phyloP scores from a whole-genome alignment of 2,888 invertebrate genomes.

The Calephelis perditalis region DNA sequence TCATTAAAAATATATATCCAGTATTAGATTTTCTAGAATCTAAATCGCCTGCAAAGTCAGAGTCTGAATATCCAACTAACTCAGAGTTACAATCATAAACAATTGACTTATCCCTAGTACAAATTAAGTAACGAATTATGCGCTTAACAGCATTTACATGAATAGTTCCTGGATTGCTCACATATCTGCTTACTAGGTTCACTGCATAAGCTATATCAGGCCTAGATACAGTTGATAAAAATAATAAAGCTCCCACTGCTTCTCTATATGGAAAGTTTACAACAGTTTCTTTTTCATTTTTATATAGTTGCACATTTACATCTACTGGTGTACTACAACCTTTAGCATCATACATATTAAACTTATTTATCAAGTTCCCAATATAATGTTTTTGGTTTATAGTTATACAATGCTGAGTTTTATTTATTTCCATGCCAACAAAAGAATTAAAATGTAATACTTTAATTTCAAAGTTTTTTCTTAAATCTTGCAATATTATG shows the following conservation, averaged over 20 bases:
- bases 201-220: conserved; percentile 18
- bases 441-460: too few relatives aligned
- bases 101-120: conserved; percentile 12
- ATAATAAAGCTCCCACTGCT: conserved; percentile 15
- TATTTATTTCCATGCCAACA: conserved; percentile 21
- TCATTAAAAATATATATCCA: conserved; percentile 17
- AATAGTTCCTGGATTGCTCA: conserved; percentile 9
- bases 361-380: conserved; percentile 2
- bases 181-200: conserved; percentile 10
- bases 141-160: conserved; percentile 18
- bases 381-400: conserved; percentile 9
- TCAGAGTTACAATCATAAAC: conserved; percentile 11
- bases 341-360: conserved; percentile 5
- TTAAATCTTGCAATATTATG: too few relatives aligned
- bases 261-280: conserved; percentile 9
- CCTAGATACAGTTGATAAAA: conserved; percentile 15
- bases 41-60: conserved; percentile 18
- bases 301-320: neutral
- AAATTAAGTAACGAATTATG: conserved; percentile 15
- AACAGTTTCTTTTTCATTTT: neutral
- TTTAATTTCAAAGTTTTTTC: too few relatives aligned
- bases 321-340: conserved; percentile 7
- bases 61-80: conserved; percentile 15
- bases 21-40: conserved; percentile 14
- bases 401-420: conserved; percentile 31